These are phyloP conservation scores for Microtus richardsoni DNA, from an alignment of 2,113 vertebrate species.

Conservation along the genomic window DNA sequence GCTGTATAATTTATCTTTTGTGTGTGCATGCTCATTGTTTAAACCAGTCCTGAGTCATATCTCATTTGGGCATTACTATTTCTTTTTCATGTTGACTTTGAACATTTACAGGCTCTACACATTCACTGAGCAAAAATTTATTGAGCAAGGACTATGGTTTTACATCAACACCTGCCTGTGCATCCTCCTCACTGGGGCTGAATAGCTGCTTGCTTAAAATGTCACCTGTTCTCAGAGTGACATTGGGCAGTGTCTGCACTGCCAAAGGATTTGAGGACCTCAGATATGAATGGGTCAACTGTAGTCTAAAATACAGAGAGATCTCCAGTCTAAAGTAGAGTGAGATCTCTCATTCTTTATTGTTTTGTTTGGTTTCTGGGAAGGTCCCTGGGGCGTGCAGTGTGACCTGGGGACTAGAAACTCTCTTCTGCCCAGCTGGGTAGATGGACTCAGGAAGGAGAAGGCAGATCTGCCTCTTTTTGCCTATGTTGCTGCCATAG, in stretches of 20 bases:
- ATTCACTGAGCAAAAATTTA: conserved; percentile 9
- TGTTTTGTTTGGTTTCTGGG: not conserved
- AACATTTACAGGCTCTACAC: not conserved
- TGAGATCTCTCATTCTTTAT: not conserved
- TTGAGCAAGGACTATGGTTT: not conserved
- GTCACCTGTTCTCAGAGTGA: not conserved
- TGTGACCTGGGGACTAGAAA: not conserved
- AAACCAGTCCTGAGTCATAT: not conserved
- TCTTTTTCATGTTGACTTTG: conserved; percentile 10
- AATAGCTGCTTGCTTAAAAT: not conserved
- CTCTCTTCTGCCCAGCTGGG: not conserved
- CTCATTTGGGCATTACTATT: not conserved
- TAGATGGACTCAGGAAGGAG: not conserved
- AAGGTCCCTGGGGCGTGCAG: not conserved
- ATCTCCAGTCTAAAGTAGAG: not conserved
- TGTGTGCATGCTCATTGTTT: not conserved
- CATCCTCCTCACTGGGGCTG: conserved; percentile 21
- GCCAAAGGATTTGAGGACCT: not conserved
- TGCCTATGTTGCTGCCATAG: not conserved
- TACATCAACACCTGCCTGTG: not conserved
- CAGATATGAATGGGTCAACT: not conserved
- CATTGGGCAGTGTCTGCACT: not conserved
- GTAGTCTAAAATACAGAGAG: not conserved
- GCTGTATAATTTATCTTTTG: not conserved
- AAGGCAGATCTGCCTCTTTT: not conserved